Conservation (phyloP, 2,888 invertebrate genomes). For the Cryptus armator region DNA sequence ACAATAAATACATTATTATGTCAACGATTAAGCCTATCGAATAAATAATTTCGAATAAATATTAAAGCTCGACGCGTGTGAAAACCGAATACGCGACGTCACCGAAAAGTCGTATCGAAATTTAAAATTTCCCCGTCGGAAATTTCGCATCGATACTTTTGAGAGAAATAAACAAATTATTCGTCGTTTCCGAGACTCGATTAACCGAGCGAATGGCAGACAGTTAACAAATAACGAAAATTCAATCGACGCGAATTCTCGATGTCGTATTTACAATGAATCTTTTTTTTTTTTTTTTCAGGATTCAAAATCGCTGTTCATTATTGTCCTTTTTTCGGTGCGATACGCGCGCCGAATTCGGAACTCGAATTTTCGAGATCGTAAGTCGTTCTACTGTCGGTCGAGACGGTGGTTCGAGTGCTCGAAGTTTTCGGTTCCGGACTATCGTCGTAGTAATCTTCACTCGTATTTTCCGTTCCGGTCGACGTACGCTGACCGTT, state of each 20-base stretch:
- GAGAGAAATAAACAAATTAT: background rate
- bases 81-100: background rate
- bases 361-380: constrained; percentile 62
- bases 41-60: constrained; percentile 59
- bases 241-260: constrained; percentile 26
- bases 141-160: background rate
- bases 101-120: background rate
- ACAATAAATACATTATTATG: constrained; percentile 54
- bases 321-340: constrained; percentile 71
- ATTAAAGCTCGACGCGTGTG: constrained; percentile 8
- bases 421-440: constrained; percentile 68
- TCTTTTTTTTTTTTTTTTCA: background rate
- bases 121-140: background rate
- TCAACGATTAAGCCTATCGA: constrained; percentile 53
- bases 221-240: constrained; percentile 42
- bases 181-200: background rate
- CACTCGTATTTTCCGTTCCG: constrained; percentile 67
- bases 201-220: constrained; percentile 19
- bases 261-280: constrained; percentile 56
- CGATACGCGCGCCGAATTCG: constrained; percentile 79
- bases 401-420: constrained; percentile 58
- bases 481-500: constrained; percentile 77
- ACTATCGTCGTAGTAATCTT: constrained; percentile 78
- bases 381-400: constrained; percentile 65
- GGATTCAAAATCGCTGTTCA: background rate